These are phyloP conservation scores for Escarpia spicata DNA, from an alignment of 2,888 invertebrate species.

Conservation along the genomic window DNA sequence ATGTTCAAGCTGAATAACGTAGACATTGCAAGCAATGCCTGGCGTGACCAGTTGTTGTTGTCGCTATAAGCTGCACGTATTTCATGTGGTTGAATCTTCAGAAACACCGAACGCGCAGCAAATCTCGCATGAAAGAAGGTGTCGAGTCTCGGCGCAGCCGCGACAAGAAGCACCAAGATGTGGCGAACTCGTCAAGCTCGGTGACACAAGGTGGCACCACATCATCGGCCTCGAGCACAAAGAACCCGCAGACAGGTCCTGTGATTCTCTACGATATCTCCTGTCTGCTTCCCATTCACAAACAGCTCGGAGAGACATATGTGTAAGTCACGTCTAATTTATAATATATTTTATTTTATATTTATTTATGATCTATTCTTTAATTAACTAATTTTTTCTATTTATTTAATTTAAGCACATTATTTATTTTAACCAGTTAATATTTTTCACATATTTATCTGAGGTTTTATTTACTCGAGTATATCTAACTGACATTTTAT, in stretches of 20 bases:
- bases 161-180: neutral
- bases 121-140: slow-evolving; percentile 25
- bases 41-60: neutral
- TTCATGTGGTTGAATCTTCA: slow-evolving; percentile 17
- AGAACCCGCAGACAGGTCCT: slow-evolving; percentile 59
- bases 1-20: too few species aligned
- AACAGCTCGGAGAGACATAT: slow-evolving; percentile 85
- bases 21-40: neutral
- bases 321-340: slow-evolving; percentile 67
- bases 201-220: neutral
- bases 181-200: neutral
- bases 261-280: slow-evolving; percentile 75
- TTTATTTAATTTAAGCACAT: too few species aligned
- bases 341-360: neutral
- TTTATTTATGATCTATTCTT: too few species aligned
- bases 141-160: slow-evolving; percentile 26
- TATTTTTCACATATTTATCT: too few species aligned
- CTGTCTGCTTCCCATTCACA: slow-evolving; percentile 81
- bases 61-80: neutral
- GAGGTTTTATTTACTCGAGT: too few species aligned
- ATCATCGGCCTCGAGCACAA: neutral
- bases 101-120: slow-evolving; percentile 32
- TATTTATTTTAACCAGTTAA: neutral
- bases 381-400: too few species aligned
- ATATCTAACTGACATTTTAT: too few species aligned